Evolutionary conservation across 2,113 vertebrate genomes (phyloP), one percentile per base, ranked within the genome.

Genomic region (Cervus canadensis): DNA sequence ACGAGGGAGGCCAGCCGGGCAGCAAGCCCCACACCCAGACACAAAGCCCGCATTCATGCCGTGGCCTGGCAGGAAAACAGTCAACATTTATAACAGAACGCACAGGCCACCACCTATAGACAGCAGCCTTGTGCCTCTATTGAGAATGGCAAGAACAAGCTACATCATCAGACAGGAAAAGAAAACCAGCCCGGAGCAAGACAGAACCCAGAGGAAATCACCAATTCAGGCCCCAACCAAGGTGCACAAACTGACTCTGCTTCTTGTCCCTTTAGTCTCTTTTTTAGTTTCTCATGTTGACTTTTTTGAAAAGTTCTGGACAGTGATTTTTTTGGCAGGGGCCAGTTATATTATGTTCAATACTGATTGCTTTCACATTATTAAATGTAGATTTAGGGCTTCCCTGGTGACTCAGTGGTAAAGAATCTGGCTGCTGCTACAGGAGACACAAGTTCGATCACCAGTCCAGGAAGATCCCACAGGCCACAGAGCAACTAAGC

Each of bases 11-110:
- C 76, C 62, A 14, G 48, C 25, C 26, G 0, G 1, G 23, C 0
- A 1, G 76, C 90, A 79, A 71, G 25, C 43, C 57, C 60, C n/a
- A 54, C 28, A 9, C 28, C 21, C n/a, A 17, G 40, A 78, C 76
- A 79, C 94, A 94, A 87, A 79, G 64, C 87, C 67, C 15, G 33
- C 57, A n/a, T 91, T 96, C 87, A 94, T 5, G 23, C 52, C 21
- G 11, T 40, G n/a, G 36, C 60, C 91, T 59, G 13, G 40, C 21
- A 5, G 30, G 2, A 93, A 93, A 84, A 81, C 25, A 67, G 76
- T 3, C 52, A 28, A 15, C 13, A 7, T 76, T 83, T 30, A 57
- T 11, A 87, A 15, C 52, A 33, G 50, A 21, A 60, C 79, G 57
- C 8, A 3, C 28, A 43, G 40, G 50, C 64, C 43, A 8, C 87